Base-by-base conservation (phyloP, 2,888 invertebrate species). In the Dryadula phaetusa region DNA sequence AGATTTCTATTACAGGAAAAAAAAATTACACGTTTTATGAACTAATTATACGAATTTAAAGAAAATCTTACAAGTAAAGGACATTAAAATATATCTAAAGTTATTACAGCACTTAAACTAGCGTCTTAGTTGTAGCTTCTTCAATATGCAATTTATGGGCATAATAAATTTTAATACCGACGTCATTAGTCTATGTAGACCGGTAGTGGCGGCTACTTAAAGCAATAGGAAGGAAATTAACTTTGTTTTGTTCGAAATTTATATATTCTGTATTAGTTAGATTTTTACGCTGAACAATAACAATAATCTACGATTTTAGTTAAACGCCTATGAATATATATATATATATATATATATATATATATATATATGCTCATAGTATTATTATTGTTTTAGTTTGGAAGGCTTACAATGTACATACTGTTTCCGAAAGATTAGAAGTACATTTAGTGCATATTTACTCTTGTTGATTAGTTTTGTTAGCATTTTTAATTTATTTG, bases 131-230 rank as follows among this genome's bases (percentile, higher is more conserved):
- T 56, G 40, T 37, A 40, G 25, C 28, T 44, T 60, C 60, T 60
- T 60, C 60, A 60, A 60, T 60, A 42, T 60, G 14, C 42, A 60
- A 60, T 60, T 44, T 60, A 60, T 60, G 42, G 60, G 6, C 25
- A 42, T 44, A 60, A 60, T 60, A 60, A 60, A 60, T 60, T 44
- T 60, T 60, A 60, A 60, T 60, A 60, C 37, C 44, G 18, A 44
- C 60, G 60, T 60, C 44, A 44, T 60, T 60, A 60, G 44, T 60
- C 44, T 44, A 44, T 28, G 60, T 60, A 28, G 42, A 60, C 60
- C 60, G 60, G 44, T 28, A 44, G 60, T 44, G 18, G 44, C 53
- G 53, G 52, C 22, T 60, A 28, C 44, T 47, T 60, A 44, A 60
- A 44, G 44, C 44, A 60, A 58, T 58, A 40, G 42, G 16, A 60